These are phyloP conservation scores for Apteryx owenii DNA, from an alignment of 2,113 vertebrate genomes.

Conservation along the genomic window DNA sequence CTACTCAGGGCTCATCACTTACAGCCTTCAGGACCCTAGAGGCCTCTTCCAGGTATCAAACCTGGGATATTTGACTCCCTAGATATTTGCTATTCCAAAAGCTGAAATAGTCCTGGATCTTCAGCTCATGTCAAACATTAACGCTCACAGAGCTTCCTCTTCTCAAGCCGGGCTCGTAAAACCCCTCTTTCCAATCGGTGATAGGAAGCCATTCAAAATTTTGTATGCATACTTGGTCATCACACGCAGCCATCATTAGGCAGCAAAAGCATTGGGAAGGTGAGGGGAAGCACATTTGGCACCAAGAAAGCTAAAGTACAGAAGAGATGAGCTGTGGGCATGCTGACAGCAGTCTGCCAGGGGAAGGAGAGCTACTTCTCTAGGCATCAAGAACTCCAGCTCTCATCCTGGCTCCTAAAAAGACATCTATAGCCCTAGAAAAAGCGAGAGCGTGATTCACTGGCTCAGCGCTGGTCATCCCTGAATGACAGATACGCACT, in stretches of 20 bases:
- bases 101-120: neutral
- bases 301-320: neutral
- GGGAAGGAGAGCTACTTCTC: neutral
- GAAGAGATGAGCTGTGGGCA: neutral
- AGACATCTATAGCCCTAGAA: neutral
- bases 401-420: neutral
- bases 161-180: neutral
- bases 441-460: neutral
- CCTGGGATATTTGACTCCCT: neutral
- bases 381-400: neutral
- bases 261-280: neutral
- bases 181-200: neutral
- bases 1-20: neutral
- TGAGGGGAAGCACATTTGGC: neutral
- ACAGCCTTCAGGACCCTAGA: neutral
- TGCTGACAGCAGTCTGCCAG: neutral
- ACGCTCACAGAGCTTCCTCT: neutral
- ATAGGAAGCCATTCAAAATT: neutral
- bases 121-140: neutral
- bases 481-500: neutral
- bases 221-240: accelerated
- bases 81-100: neutral
- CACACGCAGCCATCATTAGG: neutral
- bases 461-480: neutral
- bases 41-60: neutral